Conservation (phyloP, 2,797 vertebrate species). For the Myotis pilosus region DNA sequence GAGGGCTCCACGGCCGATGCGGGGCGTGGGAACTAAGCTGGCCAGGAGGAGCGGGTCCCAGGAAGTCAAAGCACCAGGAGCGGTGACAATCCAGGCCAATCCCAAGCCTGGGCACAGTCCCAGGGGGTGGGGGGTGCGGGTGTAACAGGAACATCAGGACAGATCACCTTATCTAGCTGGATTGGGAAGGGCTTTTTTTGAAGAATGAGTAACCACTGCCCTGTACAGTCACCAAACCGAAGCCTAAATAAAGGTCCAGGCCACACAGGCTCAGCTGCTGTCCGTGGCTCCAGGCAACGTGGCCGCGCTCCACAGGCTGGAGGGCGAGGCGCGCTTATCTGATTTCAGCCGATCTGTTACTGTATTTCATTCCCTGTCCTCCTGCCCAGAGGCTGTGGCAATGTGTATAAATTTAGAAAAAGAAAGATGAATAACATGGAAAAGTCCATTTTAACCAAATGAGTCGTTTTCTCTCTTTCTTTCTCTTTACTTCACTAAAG, state of each 20-base stretch:
- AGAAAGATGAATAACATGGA: constrained; percentile 61
- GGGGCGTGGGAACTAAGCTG: background rate
- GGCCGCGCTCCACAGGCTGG: background rate
- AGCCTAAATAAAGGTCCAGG: constrained; percentile 59
- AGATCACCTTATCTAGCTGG: background rate
- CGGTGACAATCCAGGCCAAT: background rate
- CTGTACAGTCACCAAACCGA: constrained; percentile 59
- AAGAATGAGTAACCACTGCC: constrained; percentile 36
- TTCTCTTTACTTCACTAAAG: background rate
- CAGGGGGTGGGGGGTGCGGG: accelerated
- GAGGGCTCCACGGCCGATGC: accelerated
- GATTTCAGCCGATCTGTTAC: constrained; percentile 68
- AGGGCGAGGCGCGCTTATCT: constrained; percentile 41
- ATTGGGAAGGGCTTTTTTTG: background rate
- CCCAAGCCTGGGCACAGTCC: background rate
- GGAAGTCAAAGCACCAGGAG: background rate
- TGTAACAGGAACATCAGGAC: background rate
- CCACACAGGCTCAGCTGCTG: constrained; percentile 30
- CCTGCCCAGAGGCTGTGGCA: constrained; percentile 57
- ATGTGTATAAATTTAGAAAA: constrained; percentile 63
- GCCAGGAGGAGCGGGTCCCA: background rate
- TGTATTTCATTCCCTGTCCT: constrained; percentile 61
- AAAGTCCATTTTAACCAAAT: constrained; percentile 55
- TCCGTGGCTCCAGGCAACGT: constrained; percentile 7
- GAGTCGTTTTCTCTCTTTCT: background rate